Evolutionary conservation across 1,140 invertebrate genomes (phyloP), one percentile per base, ranked within the genome.

Genomic region (Danaus plexippus): DNA sequence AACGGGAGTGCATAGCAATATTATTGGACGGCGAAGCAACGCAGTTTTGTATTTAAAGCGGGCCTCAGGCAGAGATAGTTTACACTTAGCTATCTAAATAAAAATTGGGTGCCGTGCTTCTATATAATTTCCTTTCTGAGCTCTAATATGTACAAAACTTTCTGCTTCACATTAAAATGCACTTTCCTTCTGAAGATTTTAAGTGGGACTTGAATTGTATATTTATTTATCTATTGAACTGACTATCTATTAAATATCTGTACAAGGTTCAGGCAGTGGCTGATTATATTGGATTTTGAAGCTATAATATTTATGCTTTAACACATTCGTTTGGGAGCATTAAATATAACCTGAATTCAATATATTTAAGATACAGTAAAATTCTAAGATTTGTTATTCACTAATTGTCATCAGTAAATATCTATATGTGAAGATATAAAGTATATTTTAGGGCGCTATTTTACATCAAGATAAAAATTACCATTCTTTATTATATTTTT

Each of bases 11-110:
- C 57, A 57, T 61, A 61, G 43, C 56, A 59, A 63, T 59, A 63
- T 62, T 63, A 69, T 69, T 79, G 76, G 76, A 79, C 76, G 76
- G 76, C 74, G 74, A 79, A 79, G 76, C 76, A 69, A 68, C 67
- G 67, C 63, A 63, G 60, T 69, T 63, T 67, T 76, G 52, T 61
- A 48, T 65, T 74, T 57, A 69, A 70, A 63, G 54, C 60, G 60
- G 61, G 63, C 57, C 65, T 70, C 66, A 44, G 52, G 44, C 11
- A 9, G 61, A 69, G 64, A 63, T 52, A 54, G 48, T 59, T 57
- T 47, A 40, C 48, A 61, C 50, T 62, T 58, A 53, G 45, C 62
- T 66, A 56, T 61, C 63, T 66, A 66, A 55, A 55, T 32, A 55
- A 54, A 52, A 58, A 47, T 50, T 50, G 48, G 53, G 46, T 67